Evolutionary conservation across 2,113 vertebrate species (phyloP).

Genomic region (Mirounga angustirostris): DNA sequence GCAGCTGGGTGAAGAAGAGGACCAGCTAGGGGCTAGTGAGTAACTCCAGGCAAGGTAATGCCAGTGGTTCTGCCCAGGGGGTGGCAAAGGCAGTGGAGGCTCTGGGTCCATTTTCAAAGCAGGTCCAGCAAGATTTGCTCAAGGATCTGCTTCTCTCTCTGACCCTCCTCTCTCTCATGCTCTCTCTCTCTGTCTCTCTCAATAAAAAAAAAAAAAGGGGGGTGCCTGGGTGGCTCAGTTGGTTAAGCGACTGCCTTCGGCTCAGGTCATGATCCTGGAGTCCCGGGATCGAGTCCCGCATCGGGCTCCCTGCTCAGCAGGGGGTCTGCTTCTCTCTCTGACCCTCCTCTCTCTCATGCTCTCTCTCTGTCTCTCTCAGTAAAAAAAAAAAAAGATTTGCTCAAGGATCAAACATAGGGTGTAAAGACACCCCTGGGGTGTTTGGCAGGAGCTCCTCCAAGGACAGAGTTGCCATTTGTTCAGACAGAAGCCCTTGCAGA

Average conservation of each 20-base stretch:
- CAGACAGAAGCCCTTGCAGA: neutral
- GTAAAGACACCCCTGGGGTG: fast-evolving
- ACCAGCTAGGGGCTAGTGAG: neutral
- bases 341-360: no score
- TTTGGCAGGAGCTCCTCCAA: neutral
- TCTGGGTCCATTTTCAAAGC: neutral
- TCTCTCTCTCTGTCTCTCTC: no score
- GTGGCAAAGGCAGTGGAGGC: neutral
- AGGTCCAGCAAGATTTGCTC: neutral
- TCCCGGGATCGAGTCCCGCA: no score
- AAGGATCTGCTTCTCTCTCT: neutral
- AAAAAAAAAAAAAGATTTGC: neutral
- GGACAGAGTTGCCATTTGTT: neutral
- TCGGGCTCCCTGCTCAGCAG: no score
- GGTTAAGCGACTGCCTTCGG: no score
- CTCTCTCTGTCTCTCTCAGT: no score
- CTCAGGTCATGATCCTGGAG: no score
- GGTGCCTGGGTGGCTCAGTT: no score
- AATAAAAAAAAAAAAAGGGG: neutral
- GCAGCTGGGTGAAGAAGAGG: neutral
- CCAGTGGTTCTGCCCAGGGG: neutral
- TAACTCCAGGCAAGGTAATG: neutral
- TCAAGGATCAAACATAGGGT: neutral
- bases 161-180: no score
- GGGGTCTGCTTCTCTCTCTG: no score